Base-by-base conservation (phyloP, 2,888 invertebrate species). In the Arge pagana region DNA sequence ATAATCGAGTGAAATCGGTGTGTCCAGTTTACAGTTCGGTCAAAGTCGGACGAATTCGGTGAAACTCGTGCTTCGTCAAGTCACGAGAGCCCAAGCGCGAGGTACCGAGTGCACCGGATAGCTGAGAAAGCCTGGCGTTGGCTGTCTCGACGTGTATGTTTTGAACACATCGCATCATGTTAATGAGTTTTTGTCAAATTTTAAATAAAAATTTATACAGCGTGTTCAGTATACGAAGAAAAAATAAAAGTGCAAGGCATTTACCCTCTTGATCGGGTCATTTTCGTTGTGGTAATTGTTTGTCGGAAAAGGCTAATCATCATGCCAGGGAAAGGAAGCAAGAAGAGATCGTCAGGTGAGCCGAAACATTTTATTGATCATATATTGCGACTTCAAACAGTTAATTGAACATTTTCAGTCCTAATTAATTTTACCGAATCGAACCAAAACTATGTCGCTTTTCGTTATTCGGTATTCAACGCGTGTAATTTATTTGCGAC, bases 211-310 rank as follows among this genome's bases (percentile, higher is more conserved):
- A 83, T 85, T 83, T 81, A 81, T 86, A 85, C 83, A 82, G 82
- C 84, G 85, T 83, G 79, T 79, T 81, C 80, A 83, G 83, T 83
- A 83, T 82, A 83, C 82, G 82, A 80, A 83, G 81, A 81, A 84
- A 82, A 85, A 84, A 84, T 81, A 83, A 81, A 82, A 84, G 83
- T 84, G 79, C 81, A 75, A 86, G 87, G 84, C 85, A 83, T 86
- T 84, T 85, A 81, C 87, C 87, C 77, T 89, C 88, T 86, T 89
- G 88, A 88, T 88, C 83, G 80, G 83, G 83, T 82, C 80, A 80
- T 78, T 80, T 79, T 77, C 77, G 79, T 79, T 81, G 81, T 78
- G 79, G 76, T 72, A 80, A 79, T 80, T 80, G 79, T 79, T 78
- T 79, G 79, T 79, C 78, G 78, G 77, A 74, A 70, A 69, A 73